phyloP scores from a whole-genome alignment of 1,140 invertebrate genomes.

The Copidosoma floridanum region DNA sequence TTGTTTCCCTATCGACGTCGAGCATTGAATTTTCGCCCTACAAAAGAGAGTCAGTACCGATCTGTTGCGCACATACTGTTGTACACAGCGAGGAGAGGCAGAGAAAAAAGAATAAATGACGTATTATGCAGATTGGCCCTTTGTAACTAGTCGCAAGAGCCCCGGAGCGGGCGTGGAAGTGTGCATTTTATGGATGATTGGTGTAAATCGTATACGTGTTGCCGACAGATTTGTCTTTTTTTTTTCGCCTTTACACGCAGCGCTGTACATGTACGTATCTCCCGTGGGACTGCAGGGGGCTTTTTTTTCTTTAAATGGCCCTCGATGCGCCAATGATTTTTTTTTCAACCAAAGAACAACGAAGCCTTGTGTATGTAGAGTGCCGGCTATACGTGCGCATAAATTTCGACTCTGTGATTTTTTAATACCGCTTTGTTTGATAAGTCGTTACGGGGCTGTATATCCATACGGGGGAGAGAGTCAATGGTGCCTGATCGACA shows the following conservation, averaged over 20 bases:
- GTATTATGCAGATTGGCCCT: slow-evolving; percentile 5
- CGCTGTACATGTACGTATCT: too few species aligned
- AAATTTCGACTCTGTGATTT: too few species aligned
- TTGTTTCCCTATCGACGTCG: background rate
- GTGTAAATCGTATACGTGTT: slow-evolving; percentile 6
- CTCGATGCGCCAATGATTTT: background rate
- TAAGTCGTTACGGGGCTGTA: too few species aligned
- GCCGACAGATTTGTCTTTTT: too few species aligned
- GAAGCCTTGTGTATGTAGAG: too few species aligned
- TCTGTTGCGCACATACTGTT: background rate
- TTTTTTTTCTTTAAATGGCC: too few species aligned
- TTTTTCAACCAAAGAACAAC: slow-evolving; percentile 6
- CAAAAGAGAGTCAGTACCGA: background rate
- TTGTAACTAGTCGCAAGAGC: slow-evolving; percentile 6
- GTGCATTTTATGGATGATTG: slow-evolving; percentile 23
- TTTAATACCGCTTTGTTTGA: too few species aligned
- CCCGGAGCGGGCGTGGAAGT: background rate
- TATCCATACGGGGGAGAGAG: too few species aligned
- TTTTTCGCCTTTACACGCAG: too few species aligned
- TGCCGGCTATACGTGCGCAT: too few species aligned
- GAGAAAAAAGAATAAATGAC: background rate
- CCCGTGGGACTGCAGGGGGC: background rate
- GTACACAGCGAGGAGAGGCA: background rate
- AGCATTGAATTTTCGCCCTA: background rate
- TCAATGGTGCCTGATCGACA: too few species aligned